These are phyloP conservation scores for Scolopax bukidnonensis DNA, from an alignment of 2,797 vertebrate species.

Conservation along the genomic window DNA sequence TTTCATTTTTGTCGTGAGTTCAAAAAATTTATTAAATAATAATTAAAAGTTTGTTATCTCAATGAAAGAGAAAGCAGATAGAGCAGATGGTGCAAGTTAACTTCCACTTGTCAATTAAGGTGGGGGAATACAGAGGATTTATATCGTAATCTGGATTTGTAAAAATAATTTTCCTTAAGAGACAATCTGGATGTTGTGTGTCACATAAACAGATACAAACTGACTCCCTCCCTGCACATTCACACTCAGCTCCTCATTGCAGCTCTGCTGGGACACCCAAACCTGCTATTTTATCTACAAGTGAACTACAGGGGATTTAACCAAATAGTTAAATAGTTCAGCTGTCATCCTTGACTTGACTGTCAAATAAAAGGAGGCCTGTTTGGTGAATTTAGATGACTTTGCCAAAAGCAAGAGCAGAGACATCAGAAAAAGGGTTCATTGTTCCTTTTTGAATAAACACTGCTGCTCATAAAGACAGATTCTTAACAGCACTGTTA, in stretches of 20 bases:
- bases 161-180: not conserved
- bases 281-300: not conserved
- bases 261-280: not conserved
- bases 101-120: not conserved
- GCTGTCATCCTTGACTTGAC: not conserved
- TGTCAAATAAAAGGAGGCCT: not conserved
- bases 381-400: conserved; percentile 8
- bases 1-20: not conserved
- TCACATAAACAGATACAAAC: too few relatives aligned
- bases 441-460: not conserved
- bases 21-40: not conserved
- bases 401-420: conserved; percentile 34
- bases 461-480: not conserved
- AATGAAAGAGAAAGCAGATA: not conserved
- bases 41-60: not conserved
- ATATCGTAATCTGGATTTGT: not conserved
- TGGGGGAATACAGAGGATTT: not conserved
- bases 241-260: not conserved
- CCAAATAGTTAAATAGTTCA: not conserved
- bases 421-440: not conserved
- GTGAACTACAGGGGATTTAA: not conserved
- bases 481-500: not conserved
- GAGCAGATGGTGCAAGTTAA: not conserved
- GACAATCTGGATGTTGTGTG: not conserved
- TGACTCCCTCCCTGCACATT: not conserved